Percentiles rank a stretch among this genome's conserved stretches.
These are phyloP conservation scores for Incurvaria masculella DNA, from an alignment of 2,888 invertebrate genomes.

Conservation along the genomic window DNA sequence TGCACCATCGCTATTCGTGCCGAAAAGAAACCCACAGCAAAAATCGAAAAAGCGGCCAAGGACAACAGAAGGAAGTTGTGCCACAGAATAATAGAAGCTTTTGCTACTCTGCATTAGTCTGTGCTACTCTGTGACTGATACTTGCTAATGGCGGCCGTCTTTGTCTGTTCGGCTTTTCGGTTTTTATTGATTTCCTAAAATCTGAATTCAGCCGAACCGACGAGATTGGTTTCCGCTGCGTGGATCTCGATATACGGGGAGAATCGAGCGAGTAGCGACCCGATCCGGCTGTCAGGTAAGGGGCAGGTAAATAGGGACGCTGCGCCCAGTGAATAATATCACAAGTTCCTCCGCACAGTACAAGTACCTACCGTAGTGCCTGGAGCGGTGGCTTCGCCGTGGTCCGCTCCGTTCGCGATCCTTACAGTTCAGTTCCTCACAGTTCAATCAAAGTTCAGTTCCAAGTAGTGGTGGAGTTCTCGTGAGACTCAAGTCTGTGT, in stretches of 20 bases:
- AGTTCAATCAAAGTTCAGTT: background rate
- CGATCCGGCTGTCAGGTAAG: background rate
- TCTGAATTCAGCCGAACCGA: background rate
- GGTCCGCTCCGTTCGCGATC: background rate
- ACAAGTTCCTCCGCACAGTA: background rate
- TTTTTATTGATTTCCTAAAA: no score
- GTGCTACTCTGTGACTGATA: background rate
- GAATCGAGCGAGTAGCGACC: background rate
- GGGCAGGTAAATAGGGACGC: background rate
- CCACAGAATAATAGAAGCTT: no score
- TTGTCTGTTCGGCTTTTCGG: background rate
- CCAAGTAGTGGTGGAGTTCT: background rate
- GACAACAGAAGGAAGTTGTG: no score
- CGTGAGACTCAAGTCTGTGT: background rate
- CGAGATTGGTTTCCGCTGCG: background rate
- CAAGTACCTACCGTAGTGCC: background rate
- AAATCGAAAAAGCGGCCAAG: no score
- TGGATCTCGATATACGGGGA: background rate
- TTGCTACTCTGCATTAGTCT: no score
- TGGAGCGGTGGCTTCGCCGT: background rate
- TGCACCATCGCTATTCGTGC: no score
- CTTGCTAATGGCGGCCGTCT: background rate
- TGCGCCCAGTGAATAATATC: background rate
- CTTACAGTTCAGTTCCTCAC: background rate
- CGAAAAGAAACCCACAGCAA: no score